Conservation (phyloP, 2,888 invertebrate species). For the Synergus laeviventris region DNA sequence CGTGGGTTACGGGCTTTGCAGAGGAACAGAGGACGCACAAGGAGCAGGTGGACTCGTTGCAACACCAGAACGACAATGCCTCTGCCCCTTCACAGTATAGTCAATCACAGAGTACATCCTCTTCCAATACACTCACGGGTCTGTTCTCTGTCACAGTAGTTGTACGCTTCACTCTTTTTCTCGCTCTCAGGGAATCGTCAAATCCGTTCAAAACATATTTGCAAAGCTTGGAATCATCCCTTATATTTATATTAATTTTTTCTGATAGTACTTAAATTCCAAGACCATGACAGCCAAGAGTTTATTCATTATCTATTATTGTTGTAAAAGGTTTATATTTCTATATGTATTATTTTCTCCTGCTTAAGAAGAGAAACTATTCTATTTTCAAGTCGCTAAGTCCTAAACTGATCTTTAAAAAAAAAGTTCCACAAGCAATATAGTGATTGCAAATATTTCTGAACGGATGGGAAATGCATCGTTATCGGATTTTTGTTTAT, state of each 20-base stretch:
- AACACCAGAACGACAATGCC: constrained; percentile 71
- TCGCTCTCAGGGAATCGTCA: constrained; percentile 50
- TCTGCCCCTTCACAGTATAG: constrained; percentile 73
- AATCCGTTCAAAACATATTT: constrained; percentile 20
- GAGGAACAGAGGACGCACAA: constrained; percentile 73
- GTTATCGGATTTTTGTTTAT: constrained; percentile 20
- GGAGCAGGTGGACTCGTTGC: constrained; percentile 72
- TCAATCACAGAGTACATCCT: constrained; percentile 73
- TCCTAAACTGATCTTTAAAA: neutral
- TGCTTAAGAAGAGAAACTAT: neutral
- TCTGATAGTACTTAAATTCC: neutral
- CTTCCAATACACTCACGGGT: constrained; percentile 74
- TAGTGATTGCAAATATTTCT: constrained; percentile 8
- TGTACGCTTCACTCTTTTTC: constrained; percentile 63
- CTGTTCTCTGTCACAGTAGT: constrained; percentile 73
- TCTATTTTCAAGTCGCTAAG: neutral
- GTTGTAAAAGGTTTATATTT: neutral
- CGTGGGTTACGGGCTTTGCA: constrained; percentile 74
- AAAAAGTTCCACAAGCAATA: constrained; percentile 21
- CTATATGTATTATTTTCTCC: neutral
- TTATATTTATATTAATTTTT: neutral
- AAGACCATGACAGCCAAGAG: no score
- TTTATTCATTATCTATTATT: no score
- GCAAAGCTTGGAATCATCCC: neutral
- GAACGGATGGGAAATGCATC: constrained; percentile 16